These are phyloP conservation scores for Holocentrus rufus DNA, from an alignment of 2,797 vertebrate species.

Conservation along the genomic window DNA sequence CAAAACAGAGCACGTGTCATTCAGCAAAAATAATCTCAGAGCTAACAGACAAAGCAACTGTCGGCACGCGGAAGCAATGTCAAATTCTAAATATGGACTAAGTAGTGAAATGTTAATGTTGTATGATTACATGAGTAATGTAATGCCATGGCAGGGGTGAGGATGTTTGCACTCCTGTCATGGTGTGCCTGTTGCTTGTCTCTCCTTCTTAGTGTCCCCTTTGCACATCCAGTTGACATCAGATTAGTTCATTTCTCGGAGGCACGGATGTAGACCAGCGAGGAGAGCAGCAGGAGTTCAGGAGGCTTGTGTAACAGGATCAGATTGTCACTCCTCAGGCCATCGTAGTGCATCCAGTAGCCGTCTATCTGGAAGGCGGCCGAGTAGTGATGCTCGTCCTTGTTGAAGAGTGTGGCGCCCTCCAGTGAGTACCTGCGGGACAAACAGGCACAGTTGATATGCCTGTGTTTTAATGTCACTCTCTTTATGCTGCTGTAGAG, in stretches of 20 bases:
- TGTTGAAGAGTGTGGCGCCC: constrained; percentile 91
- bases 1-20: constrained; percentile 34
- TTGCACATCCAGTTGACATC: not conserved
- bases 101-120: not conserved
- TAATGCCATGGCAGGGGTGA: constrained; percentile 13
- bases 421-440: constrained; percentile 86
- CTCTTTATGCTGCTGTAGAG: not conserved
- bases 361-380: constrained; percentile 89
- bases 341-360: constrained; percentile 90
- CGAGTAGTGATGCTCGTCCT: constrained; percentile 91
- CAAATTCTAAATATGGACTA: not conserved
- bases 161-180: constrained; percentile 1
- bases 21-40: constrained; percentile 35
- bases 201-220: not conserved
- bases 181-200: constrained; percentile 4
- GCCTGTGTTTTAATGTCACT: not conserved
- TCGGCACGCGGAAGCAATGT: constrained; percentile 2
- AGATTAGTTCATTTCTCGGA: constrained; percentile 82
- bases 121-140: not conserved
- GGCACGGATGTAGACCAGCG: constrained; percentile 86
- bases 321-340: constrained; percentile 88
- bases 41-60: constrained; percentile 29
- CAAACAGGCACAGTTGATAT: not conserved
- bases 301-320: constrained; percentile 89
- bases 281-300: constrained; percentile 87